Base-by-base conservation (phyloP, 2,113 vertebrate species). In the Benitochromis conjunctus region DNA sequence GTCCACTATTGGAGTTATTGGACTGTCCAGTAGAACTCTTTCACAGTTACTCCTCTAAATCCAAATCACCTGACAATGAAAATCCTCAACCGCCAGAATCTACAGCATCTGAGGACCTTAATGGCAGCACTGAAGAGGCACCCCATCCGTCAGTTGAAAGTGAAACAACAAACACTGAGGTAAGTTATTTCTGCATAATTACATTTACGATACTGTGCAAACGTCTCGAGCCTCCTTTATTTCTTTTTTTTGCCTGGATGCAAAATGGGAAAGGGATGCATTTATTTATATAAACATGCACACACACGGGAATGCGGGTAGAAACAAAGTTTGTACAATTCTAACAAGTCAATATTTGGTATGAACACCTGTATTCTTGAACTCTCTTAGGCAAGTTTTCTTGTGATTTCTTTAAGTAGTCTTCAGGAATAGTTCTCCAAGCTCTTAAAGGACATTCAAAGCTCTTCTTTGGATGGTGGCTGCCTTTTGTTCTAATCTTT, bases 31-130 rank as follows among this genome's bases (percentile, higher is more conserved):
- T 96, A 29, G 82, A 93, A 66, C 46, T 88, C 78, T 93, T 96
- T 21, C 96, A 97, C 86, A 95, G 53, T 89, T 97, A 97, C 86
- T 92, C 91, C 55, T 82, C 94, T n/a, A 86, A 54, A 24, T 85
- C 79, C 36, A 93, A 89, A 91, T 62, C 48, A 24, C 41, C 79
- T 5, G 94, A 94, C 7, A 43, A 36, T 10, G 93, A 95, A 19
- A 84, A 60, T 69, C 66, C 46, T n/a, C 11, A 64, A 62, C 54
- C 9, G 18, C 11, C 53, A 60, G 89, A 93, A 41, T 43, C 76
- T 11, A 10, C 78, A 5, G 82, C 43, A 34, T 18, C 76, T 12
- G 78, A 90, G 6, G 66, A 56, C 36, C 56, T 85, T 7, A 85
- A 87, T 53, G 88, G 80, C 4, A 80, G 66, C 21, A 3, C 18